Percentiles rank a stretch among this genome's conserved stretches.
Evolutionary conservation across 2,113 vertebrate genomes (phyloP).

Genomic region (Protobothrops flavoviridis): DNA sequence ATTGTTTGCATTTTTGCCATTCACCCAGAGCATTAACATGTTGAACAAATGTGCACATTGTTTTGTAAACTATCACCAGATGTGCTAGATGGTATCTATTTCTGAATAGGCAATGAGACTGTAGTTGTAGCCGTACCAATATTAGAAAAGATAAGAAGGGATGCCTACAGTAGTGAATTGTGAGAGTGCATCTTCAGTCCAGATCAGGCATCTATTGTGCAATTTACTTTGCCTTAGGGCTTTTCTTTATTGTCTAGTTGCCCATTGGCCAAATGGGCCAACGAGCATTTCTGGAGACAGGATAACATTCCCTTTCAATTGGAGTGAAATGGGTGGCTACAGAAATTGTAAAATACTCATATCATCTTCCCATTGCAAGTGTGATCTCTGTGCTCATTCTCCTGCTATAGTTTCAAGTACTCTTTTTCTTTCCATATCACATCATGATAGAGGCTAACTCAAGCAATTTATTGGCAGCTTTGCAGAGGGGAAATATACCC

Average conservation of each 20-base stretch:
- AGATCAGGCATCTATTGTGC: neutral
- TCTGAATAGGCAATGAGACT: neutral
- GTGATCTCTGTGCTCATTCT: neutral
- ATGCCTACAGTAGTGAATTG: neutral
- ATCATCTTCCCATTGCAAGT: neutral
- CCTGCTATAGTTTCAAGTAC: neutral
- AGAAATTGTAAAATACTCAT: neutral
- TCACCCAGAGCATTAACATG: constrained; percentile 20
- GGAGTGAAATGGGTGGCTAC: neutral
- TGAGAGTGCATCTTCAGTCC: neutral
- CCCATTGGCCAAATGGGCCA: neutral
- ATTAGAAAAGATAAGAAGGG: neutral
- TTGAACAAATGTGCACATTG: constrained; percentile 29
- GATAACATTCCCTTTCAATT: neutral
- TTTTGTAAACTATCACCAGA: constrained; percentile 33
- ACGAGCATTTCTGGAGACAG: neutral
- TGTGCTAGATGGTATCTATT: constrained; percentile 19
- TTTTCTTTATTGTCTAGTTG: neutral
- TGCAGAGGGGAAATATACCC: neutral
- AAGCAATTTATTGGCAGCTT: neutral
- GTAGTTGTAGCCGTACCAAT: neutral
- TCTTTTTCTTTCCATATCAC: neutral
- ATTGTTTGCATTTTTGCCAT: constrained; percentile 30
- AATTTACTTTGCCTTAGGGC: neutral
- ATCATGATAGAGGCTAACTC: neutral